phyloP scores from a whole-genome alignment of 2,888 invertebrate genomes.

The Neelides folsomi region DNA sequence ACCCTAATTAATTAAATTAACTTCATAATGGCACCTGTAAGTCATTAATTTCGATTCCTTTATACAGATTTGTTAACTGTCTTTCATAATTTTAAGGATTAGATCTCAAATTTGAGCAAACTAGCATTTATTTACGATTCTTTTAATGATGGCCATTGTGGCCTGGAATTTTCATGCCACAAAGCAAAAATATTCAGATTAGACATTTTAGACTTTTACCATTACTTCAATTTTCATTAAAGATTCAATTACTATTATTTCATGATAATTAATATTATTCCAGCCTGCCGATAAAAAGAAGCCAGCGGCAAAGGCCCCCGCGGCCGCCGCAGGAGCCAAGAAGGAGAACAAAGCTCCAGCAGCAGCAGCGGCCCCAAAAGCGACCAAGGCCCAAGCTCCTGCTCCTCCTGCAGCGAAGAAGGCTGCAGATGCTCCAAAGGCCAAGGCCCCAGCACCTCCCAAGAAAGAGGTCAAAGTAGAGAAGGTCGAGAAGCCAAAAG shows the following conservation, averaged over 20 bases:
- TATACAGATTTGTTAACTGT: no score
- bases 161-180: no score
- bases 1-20: neutral
- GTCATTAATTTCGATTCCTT: neutral
- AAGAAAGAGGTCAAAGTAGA: slow-evolving; percentile 7
- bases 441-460: neutral
- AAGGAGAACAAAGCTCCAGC: slow-evolving; percentile 14
- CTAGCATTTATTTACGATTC: no score
- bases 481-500: slow-evolving; percentile 6
- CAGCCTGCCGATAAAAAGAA: slow-evolving; percentile 5
- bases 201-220: no score
- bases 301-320: slow-evolving; percentile 5
- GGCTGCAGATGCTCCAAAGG: slow-evolving; percentile 12
- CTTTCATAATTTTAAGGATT: no score
- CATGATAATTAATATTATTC: no score
- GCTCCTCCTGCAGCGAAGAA: slow-evolving; percentile 13
- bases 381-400: slow-evolving; percentile 14
- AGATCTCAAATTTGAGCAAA: no score
- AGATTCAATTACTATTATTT: no score
- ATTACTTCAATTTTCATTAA: no score
- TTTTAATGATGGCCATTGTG: no score
- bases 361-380: slow-evolving; percentile 11
- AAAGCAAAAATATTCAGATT: no score
- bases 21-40: slow-evolving; percentile 8
- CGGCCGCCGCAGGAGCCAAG: slow-evolving; percentile 16